Percentiles rank a stretch among this genome's conserved stretches.
These are phyloP conservation scores for Pachypanchax playfairii DNA, from an alignment of 2,113 vertebrate species.

Conservation along the genomic window DNA sequence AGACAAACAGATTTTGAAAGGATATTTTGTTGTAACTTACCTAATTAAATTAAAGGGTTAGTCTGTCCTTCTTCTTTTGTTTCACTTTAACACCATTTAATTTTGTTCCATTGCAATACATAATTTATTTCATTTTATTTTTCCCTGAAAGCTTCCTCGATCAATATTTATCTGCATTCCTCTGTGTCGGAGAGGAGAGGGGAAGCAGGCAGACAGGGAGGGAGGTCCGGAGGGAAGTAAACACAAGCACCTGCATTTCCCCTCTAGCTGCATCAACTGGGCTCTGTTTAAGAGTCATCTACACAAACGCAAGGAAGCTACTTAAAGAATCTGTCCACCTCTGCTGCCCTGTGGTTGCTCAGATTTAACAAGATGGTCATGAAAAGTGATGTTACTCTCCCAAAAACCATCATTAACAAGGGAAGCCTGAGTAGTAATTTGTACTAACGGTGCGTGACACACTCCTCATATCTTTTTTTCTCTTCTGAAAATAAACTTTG, in stretches of 20 bases:
- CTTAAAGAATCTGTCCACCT: conserved; percentile 27
- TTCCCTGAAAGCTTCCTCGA: conserved; percentile 39
- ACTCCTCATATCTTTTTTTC: not conserved
- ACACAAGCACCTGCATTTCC: conserved; percentile 67
- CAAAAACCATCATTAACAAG: conserved; percentile 34
- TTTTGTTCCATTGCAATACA: conserved; percentile 52
- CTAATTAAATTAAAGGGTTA: conserved; percentile 79
- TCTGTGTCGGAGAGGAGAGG: conserved; percentile 34
- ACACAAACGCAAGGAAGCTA: conserved; percentile 32
- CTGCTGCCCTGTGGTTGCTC: conserved; percentile 31
- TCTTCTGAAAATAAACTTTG: conserved; percentile 1
- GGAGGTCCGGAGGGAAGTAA: conserved; percentile 62
- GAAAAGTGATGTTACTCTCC: not conserved
- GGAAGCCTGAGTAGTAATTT: conserved; percentile 31
- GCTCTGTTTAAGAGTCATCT: conserved; percentile 45
- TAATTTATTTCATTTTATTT: conserved; percentile 9
- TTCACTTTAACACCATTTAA: conserved; percentile 63
- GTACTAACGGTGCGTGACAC: conserved; percentile 18
- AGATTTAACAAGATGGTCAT: conserved; percentile 37
- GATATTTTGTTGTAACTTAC: conserved; percentile 69
- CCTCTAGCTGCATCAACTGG: conserved; percentile 44
- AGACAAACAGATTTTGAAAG: conserved; percentile 36
- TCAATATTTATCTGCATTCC: conserved; percentile 69
- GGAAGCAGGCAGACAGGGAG: conserved; percentile 27
- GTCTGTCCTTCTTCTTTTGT: conserved; percentile 47